These are phyloP conservation scores for Ceyx melanurus DNA, from an alignment of 2,113 vertebrate genomes.

Conservation along the genomic window DNA sequence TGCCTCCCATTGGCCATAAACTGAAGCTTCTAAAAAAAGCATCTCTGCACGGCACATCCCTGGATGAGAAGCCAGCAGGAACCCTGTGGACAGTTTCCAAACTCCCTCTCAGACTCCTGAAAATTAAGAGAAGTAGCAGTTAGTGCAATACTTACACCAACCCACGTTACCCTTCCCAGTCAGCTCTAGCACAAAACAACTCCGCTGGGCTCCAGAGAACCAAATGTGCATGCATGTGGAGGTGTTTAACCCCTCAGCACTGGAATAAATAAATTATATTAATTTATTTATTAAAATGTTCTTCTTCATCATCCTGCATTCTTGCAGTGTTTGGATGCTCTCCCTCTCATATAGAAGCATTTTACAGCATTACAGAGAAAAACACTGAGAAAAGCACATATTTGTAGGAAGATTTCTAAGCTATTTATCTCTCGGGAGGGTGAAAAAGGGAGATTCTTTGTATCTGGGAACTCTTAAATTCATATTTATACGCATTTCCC, in stretches of 20 bases:
- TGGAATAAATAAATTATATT: neutral
- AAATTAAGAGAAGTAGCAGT: neutral
- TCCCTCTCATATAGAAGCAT: neutral
- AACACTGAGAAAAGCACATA: neutral
- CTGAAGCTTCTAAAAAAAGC: neutral
- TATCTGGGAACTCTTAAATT: slow-evolving; percentile 68
- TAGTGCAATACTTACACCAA: neutral
- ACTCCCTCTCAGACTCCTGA: neutral
- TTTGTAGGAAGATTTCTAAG: neutral
- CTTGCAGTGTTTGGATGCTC: neutral
- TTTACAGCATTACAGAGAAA: neutral
- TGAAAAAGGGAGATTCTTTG: slow-evolving; percentile 54
- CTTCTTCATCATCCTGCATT: accelerated
- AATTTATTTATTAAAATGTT: neutral
- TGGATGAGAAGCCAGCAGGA: neutral
- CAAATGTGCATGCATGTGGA: neutral
- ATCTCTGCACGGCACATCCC: neutral
- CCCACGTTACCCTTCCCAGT: neutral
- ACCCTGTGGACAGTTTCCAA: neutral
- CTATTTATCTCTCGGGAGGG: neutral
- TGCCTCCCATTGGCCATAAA: neutral
- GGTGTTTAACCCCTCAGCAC: neutral
- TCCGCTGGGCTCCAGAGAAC: neutral
- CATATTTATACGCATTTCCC: slow-evolving; percentile 51
- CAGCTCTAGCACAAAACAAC: neutral